Conservation (phyloP, 2,113 vertebrate species). For the Saimiri boliviensis region DNA sequence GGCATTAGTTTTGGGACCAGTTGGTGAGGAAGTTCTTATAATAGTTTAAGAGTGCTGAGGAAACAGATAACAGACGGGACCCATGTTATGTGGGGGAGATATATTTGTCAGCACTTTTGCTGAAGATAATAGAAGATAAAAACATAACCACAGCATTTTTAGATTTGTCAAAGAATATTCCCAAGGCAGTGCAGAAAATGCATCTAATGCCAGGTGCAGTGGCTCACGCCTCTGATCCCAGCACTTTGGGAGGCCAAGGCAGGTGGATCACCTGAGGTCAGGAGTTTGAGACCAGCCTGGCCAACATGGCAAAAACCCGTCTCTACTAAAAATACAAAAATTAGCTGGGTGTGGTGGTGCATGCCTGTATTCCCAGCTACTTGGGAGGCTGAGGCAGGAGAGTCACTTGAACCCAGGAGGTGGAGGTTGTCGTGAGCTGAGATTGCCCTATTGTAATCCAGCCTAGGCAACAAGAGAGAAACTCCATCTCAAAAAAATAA, state of each 20-base stretch:
- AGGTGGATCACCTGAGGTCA: no score
- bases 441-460: no score
- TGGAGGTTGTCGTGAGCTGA: fast-evolving
- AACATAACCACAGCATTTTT: background rate
- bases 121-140: background rate
- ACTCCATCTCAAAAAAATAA: no score
- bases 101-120: background rate
- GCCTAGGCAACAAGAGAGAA: no score
- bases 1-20: background rate
- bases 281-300: no score
- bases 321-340: no score
- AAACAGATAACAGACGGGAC: background rate
- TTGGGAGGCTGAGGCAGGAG: no score
- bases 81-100: background rate
- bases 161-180: background rate
- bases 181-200: background rate
- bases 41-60: background rate
- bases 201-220: fast-evolving
- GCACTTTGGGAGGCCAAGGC: no score
- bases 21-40: background rate
- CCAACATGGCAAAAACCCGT: no score
- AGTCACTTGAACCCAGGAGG: no score
- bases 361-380: no score
- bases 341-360: fast-evolving
- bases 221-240: no score